phyloP scores from a whole-genome alignment of 2,888 invertebrate genomes.

The Cheilosia impressa region DNA sequence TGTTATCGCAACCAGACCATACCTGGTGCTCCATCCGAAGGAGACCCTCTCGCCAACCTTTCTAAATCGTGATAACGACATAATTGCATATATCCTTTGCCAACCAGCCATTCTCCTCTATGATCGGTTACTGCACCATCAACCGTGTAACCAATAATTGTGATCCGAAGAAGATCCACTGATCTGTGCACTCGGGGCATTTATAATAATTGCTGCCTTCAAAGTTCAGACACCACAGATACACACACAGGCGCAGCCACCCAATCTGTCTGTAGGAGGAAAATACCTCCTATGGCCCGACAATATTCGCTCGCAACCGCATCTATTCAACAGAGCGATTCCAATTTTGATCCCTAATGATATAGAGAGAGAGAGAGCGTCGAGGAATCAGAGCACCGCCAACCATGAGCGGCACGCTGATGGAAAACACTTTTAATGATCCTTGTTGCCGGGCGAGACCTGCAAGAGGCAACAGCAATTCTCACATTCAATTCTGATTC shows the following conservation, averaged over 20 bases:
- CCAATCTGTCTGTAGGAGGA: constrained; percentile 12
- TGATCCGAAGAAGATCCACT: constrained; percentile 69
- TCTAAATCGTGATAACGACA: constrained; percentile 75
- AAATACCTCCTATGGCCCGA: constrained; percentile 22
- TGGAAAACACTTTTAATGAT: constrained; percentile 72
- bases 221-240: constrained; percentile 66
- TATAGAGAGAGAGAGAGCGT: constrained; percentile 63
- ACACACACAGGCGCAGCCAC: constrained; percentile 6
- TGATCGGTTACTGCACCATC: constrained; percentile 69
- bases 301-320: neutral
- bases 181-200: constrained; percentile 66
- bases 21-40: constrained; percentile 8
- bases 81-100: constrained; percentile 75
- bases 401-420: constrained; percentile 30
- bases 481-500: constrained; percentile 66
- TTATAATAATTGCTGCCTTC: constrained; percentile 75
- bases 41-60: constrained; percentile 45
- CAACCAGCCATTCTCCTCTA: constrained; percentile 63
- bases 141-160: constrained; percentile 72
- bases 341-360: constrained; percentile 73
- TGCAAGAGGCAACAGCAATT: constrained; percentile 46
- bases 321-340: constrained; percentile 48
- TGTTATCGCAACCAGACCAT: constrained; percentile 57
- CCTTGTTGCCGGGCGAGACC: constrained; percentile 49
- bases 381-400: constrained; percentile 48